Evolutionary conservation across 2,113 vertebrate genomes (phyloP).

Genomic region (Dromaius novaehollandiae): DNA sequence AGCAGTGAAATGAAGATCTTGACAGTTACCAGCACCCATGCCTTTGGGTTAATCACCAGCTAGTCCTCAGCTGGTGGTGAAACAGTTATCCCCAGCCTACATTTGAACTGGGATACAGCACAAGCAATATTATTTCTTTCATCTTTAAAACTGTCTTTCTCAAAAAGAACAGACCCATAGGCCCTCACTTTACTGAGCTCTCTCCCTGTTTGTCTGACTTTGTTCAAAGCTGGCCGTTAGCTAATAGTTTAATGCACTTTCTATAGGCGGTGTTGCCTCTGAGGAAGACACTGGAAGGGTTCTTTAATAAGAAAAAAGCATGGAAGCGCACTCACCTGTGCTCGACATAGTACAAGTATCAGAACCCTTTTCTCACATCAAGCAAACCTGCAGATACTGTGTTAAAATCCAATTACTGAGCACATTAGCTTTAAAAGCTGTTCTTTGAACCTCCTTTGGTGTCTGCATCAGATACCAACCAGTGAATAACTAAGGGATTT

Average conservation of each 20-base stretch:
- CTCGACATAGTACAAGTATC: neutral
- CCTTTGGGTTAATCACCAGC: neutral
- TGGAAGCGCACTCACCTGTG: neutral
- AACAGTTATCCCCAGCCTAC: neutral
- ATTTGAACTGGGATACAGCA: neutral
- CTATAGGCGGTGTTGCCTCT: neutral
- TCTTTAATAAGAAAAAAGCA: neutral
- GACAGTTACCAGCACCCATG: neutral
- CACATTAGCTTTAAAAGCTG: neutral
- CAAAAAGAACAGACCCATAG: neutral
- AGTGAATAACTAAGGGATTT: neutral
- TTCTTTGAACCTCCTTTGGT: neutral
- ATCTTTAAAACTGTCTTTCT: neutral
- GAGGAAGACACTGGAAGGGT: neutral
- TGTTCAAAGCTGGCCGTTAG: neutral
- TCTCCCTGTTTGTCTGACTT: neutral
- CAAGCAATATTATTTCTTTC: neutral
- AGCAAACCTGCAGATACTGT: neutral
- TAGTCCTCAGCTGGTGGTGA: neutral
- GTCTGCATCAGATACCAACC: neutral
- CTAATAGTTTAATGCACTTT: neutral
- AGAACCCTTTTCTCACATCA: neutral
- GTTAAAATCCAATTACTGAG: neutral
- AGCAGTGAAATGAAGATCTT: neutral
- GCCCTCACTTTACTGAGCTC: neutral